Conservation (phyloP, 2,113 vertebrate species). For the Gila orcuttii region DNA sequence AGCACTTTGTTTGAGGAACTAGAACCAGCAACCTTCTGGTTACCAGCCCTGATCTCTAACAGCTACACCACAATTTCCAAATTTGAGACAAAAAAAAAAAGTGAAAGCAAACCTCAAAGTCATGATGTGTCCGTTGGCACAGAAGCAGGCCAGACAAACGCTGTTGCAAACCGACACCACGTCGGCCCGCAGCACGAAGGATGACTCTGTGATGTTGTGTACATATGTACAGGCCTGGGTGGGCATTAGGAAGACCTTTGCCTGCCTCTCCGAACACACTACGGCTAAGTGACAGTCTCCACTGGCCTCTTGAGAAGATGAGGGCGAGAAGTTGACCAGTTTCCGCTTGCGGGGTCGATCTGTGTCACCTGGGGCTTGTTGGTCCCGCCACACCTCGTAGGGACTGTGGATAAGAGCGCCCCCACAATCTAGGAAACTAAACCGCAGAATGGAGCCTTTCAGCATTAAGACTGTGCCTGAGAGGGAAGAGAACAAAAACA, state of each 20-base stretch:
- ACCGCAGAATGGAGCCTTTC: slow-evolving; percentile 90
- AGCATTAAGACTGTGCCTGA: slow-evolving; percentile 87
- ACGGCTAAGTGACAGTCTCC: slow-evolving; percentile 92
- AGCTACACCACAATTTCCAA: neutral
- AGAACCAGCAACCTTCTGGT: neutral
- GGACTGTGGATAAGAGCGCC: slow-evolving; percentile 85
- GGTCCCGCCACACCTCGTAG: slow-evolving; percentile 92
- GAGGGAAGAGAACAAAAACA: slow-evolving; percentile 12
- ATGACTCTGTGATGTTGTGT: slow-evolving; percentile 98
- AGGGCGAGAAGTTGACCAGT: slow-evolving; percentile 87
- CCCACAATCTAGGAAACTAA: slow-evolving; percentile 87
- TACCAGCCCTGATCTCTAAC: neutral
- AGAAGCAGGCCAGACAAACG: slow-evolving; percentile 94
- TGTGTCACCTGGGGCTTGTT: slow-evolving; percentile 81
- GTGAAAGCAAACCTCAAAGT: slow-evolving; percentile 85
- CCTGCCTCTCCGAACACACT: slow-evolving; percentile 96
- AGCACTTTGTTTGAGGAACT: neutral
- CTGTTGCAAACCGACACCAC: slow-evolving; percentile 90
- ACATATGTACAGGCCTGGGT: slow-evolving; percentile 94
- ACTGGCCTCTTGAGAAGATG: slow-evolving; percentile 84
- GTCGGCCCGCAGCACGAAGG: slow-evolving; percentile 91
- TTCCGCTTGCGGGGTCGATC: slow-evolving; percentile 87
- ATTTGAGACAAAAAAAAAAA: neutral
- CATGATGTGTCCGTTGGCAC: slow-evolving; percentile 97
- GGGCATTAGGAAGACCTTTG: slow-evolving; percentile 96